Conservation (phyloP, 2,888 invertebrate genomes). For the Hypolimnas misippus region DNA sequence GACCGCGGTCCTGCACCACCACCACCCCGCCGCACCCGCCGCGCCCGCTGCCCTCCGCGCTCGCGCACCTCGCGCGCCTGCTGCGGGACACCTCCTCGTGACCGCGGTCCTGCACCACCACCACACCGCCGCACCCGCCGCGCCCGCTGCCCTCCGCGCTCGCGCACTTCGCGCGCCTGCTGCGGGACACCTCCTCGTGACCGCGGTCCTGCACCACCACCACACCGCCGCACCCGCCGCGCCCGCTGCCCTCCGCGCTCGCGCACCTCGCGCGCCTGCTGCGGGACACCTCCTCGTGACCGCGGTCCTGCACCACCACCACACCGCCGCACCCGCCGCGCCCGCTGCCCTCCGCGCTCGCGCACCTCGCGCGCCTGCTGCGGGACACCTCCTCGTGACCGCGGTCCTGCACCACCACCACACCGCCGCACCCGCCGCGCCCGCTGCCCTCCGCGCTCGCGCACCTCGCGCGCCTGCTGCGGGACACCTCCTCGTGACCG, state of each 20-base stretch:
- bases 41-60: conserved; percentile 41
- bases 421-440: too few species aligned
- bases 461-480: too few species aligned
- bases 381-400: too few species aligned
- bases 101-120: background rate
- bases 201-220: conserved; percentile 42
- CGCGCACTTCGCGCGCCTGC: conserved; percentile 47
- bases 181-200: conserved; percentile 10
- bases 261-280: conserved; percentile 20
- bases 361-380: too few species aligned
- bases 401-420: too few species aligned
- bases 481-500: too few species aligned
- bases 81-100: conserved; percentile 7
- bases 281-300: too few species aligned
- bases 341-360: too few species aligned
- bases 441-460: too few species aligned
- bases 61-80: conserved; percentile 48
- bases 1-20: background rate
- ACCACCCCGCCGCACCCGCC: conserved; percentile 43
- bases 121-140: conserved; percentile 43
- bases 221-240: conserved; percentile 33
- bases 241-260: too few species aligned
- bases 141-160: conserved; percentile 41
- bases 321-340: too few species aligned
- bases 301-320: too few species aligned